Base-by-base conservation (phyloP, 2,888 invertebrate species). In the Xanthorhoe spadicearia region DNA sequence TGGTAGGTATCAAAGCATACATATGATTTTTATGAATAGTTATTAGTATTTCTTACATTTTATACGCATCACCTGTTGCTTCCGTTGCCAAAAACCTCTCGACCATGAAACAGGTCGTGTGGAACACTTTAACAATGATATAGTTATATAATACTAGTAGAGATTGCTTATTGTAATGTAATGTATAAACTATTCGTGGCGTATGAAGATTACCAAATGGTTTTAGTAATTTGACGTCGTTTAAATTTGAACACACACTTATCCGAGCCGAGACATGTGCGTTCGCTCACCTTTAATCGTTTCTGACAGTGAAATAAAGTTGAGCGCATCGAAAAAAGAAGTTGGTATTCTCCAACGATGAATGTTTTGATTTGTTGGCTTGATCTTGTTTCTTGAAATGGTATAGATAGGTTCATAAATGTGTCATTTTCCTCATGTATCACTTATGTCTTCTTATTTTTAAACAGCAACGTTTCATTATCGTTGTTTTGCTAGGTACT, bases 51-150 rank as follows among this genome's bases (percentile, higher is more conserved):
- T 43, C 2, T 43, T 13, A 13, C 38, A 43, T 13, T 13, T 43
- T 43, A 43, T 5, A 43, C 38, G 38, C 38, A 43, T 43, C 38
- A 43, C 38, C 38, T 43, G 38, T 43, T 43, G 38, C 55, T 46
- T 61, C 61, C 56, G 61, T 66, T 70, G 69, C 69, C 70, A 64
- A 75, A 76, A 70, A 56, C 60, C 54, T 61, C 53, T 70, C 67
- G 61, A 66, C 62, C 74, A 56, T 74, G 63, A 70, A 75, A 64
- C 71, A 61, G 62, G 69, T 66, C 61, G 64, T 69, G 63, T 70
- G 62, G 68, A 74, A 73, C 70, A 60, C 53, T 68, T 70, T 67
- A 73, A 74, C 70, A 73, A 72, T 72, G 71, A 71, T 69, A 70
- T 13, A 18, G 62, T 66, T 66, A 59, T 55, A 55, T 66, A 62